Evolutionary conservation across 2,888 invertebrate genomes (phyloP).

Genomic region (Neuroscelio doddi): DNA sequence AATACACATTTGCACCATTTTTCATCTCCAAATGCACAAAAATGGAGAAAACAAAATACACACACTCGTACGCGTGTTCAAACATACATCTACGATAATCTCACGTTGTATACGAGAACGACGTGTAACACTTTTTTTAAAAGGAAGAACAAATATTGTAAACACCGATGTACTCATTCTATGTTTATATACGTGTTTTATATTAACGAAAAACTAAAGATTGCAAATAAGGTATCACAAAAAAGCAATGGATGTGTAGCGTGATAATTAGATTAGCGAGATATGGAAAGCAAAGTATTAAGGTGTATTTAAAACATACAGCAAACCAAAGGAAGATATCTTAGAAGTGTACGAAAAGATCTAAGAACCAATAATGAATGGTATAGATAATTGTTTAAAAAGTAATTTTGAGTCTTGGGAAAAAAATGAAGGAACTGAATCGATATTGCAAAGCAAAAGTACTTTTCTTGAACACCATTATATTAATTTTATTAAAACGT

Average conservation of each 20-base stretch:
- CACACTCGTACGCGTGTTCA: neutral
- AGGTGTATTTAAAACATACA: slow-evolving; percentile 32
- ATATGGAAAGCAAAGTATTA: slow-evolving; percentile 33
- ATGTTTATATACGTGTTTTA: slow-evolving; percentile 72
- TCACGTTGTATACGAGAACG: slow-evolving; percentile 40
- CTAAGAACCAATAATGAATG: slow-evolving; percentile 33
- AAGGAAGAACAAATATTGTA: slow-evolving; percentile 58
- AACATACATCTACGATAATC: slow-evolving; percentile 20
- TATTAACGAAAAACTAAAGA: slow-evolving; percentile 61
- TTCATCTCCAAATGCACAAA: slow-evolving; percentile 22
- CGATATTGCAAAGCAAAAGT: neutral
- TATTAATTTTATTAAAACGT: no score
- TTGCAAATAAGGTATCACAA: slow-evolving; percentile 52
- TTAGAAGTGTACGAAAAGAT: slow-evolving; percentile 34
- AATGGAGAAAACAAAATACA: neutral
- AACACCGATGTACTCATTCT: slow-evolving; percentile 70
- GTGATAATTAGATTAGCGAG: slow-evolving; percentile 51
- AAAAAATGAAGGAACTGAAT: slow-evolving; percentile 15
- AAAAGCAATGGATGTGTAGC: slow-evolving; percentile 57
- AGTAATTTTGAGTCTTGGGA: slow-evolving; percentile 31
- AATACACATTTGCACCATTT: slow-evolving; percentile 34
- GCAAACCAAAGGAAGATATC: slow-evolving; percentile 24
- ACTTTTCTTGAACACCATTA: no score
- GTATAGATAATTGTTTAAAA: slow-evolving; percentile 41
- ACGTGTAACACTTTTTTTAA: slow-evolving; percentile 57